Evolutionary conservation across 2,888 invertebrate genomes (phyloP).

Genomic region (Watsonalla binaria): DNA sequence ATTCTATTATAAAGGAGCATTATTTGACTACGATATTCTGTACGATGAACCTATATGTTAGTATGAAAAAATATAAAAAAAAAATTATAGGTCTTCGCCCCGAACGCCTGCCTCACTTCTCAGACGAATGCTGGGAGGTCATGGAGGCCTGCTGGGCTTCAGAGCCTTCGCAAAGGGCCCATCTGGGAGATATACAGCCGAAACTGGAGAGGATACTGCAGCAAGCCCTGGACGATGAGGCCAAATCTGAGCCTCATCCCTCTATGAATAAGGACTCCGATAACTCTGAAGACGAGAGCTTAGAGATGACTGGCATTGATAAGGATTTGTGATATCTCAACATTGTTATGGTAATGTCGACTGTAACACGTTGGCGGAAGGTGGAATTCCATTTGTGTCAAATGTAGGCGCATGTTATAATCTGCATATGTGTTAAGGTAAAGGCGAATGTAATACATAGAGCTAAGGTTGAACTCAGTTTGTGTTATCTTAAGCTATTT

Average conservation of each 20-base stretch:
- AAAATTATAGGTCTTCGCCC: slow-evolving; percentile 88
- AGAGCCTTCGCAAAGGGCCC: slow-evolving; percentile 84
- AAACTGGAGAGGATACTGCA: slow-evolving; percentile 78
- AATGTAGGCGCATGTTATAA: too few species aligned
- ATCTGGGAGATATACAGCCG: slow-evolving; percentile 88
- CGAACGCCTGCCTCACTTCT: slow-evolving; percentile 86
- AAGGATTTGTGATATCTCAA: slow-evolving; percentile 6
- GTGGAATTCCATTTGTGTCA: neutral
- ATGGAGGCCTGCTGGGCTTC: slow-evolving; percentile 92
- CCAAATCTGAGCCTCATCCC: slow-evolving; percentile 8
- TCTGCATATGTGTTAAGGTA: too few species aligned
- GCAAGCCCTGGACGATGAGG: slow-evolving; percentile 17
- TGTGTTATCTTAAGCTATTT: too few species aligned
- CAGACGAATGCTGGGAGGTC: slow-evolving; percentile 88
- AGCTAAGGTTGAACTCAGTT: too few species aligned
- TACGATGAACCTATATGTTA: neutral
- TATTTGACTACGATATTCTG: too few species aligned
- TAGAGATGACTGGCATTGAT: slow-evolving; percentile 40
- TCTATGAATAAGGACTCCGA: slow-evolving; percentile 11
- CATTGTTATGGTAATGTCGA: neutral
- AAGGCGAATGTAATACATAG: too few species aligned
- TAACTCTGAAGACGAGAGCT: slow-evolving; percentile 36
- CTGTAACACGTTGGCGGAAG: neutral
- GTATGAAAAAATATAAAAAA: neutral
- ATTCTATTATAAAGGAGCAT: too few species aligned